Evolutionary conservation across 2,888 invertebrate genomes (phyloP).

Genomic region (Lacanobia wlatinum): DNA sequence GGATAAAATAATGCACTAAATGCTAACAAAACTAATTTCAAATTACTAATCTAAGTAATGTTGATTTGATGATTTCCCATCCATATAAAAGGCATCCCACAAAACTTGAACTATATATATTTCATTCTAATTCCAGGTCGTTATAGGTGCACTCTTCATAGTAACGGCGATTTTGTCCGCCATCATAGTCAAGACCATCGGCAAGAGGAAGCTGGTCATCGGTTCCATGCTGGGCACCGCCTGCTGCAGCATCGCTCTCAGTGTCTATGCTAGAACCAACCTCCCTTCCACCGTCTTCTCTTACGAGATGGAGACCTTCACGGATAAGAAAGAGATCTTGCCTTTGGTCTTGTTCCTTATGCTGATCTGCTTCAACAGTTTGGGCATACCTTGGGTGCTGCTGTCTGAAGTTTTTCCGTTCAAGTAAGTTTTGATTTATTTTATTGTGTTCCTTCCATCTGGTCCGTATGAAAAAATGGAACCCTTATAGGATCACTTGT

Average conservation of each 20-base stretch:
- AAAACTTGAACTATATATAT: not conserved
- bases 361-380: conserved; percentile 80
- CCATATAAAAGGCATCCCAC: not conserved
- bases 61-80: too few relatives aligned
- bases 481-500: too few relatives aligned
- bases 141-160: conserved; percentile 81
- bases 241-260: conserved; percentile 77
- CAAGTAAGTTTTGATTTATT: conserved; percentile 77
- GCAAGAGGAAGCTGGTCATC: conserved; percentile 84
- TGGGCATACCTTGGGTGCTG: conserved; percentile 90
- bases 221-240: conserved; percentile 79
- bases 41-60: too few relatives aligned
- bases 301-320: conserved; percentile 81
- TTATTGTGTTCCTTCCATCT: too few relatives aligned
- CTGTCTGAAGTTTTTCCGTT: conserved; percentile 91
- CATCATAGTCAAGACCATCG: conserved; percentile 78
- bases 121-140: conserved; percentile 76
- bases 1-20: too few relatives aligned
- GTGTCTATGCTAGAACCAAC: conserved; percentile 77
- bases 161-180: conserved; percentile 82
- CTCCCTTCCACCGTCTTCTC: conserved; percentile 80
- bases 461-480: too few relatives aligned
- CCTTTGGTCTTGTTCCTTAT: conserved; percentile 85
- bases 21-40: too few relatives aligned
- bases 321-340: conserved; percentile 80